phyloP scores from a whole-genome alignment of 1,140 invertebrate species.

The Arctopsyche grandis region DNA sequence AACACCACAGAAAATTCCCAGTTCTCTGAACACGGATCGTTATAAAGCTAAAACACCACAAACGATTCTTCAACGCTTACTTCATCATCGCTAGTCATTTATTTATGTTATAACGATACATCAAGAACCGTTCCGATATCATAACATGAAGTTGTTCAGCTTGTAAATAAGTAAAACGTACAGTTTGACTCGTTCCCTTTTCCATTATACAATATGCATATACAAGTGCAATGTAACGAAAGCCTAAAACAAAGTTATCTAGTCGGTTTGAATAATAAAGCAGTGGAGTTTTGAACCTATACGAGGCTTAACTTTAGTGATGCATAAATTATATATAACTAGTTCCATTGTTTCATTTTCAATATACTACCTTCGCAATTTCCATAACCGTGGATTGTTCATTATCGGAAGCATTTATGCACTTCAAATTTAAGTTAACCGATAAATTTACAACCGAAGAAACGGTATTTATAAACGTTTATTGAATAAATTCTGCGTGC shows the following conservation, averaged over 20 bases:
- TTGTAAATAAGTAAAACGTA: too few relatives aligned
- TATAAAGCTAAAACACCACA: neutral
- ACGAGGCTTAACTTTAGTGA: conserved; percentile 1
- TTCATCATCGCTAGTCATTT: too few relatives aligned
- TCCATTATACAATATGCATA: neutral
- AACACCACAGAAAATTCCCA: neutral
- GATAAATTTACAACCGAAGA: neutral
- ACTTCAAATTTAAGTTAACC: neutral
- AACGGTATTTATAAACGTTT: neutral
- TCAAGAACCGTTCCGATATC: too few relatives aligned
- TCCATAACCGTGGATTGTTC: neutral
- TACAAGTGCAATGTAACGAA: conserved; percentile 13
- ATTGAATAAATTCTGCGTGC: conserved; percentile 37
- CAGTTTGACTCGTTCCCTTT: too few relatives aligned
- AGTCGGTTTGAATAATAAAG: conserved; percentile 25
- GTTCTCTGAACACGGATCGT: neutral
- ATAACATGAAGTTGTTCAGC: too few relatives aligned
- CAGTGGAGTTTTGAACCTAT: conserved; percentile 4
- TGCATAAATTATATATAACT: conserved; percentile 27
- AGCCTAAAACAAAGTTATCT: conserved; percentile 21
- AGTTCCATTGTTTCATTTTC: conserved; percentile 26
- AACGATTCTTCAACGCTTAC: neutral
- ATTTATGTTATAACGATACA: too few relatives aligned
- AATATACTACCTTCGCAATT: conserved; percentile 11
- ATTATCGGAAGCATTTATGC: too few relatives aligned